Evolutionary conservation across 2,113 vertebrate species (phyloP).

Genomic region (Leptocoma aspasia): DNA sequence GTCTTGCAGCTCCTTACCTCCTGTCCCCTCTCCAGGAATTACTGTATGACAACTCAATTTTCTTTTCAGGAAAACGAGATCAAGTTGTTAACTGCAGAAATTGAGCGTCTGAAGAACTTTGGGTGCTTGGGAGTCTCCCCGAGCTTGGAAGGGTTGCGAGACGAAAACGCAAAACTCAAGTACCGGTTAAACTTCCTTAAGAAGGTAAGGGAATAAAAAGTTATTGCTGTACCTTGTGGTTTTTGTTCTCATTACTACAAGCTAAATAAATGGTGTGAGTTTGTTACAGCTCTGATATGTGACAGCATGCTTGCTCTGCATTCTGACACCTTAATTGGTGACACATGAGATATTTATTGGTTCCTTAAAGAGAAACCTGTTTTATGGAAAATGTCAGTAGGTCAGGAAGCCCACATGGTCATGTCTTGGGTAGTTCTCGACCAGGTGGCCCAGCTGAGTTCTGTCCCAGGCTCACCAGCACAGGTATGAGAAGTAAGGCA

Average conservation of each 20-base stretch:
- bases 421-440: neutral
- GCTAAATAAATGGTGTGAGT: neutral
- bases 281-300: neutral
- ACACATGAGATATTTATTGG: neutral
- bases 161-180: conserved; percentile 88
- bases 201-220: conserved; percentile 72
- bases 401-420: neutral
- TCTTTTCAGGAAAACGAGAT: conserved; percentile 85
- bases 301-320: neutral
- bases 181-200: conserved; percentile 89
- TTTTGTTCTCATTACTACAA: neutral
- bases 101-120: conserved; percentile 82
- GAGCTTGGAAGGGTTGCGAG: conserved; percentile 77
- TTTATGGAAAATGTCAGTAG: neutral
- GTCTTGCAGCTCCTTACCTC: neutral
- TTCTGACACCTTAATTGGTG: neutral
- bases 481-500: neutral
- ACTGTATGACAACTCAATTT: neutral
- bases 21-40: neutral
- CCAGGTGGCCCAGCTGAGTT: neutral
- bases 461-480: neutral
- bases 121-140: conserved; percentile 65
- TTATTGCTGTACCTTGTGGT: accelerated
- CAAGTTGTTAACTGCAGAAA: conserved; percentile 80
- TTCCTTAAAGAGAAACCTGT: neutral